Conservation (phyloP, 2,797 vertebrate species). For the Knipowitschia caucasica region DNA sequence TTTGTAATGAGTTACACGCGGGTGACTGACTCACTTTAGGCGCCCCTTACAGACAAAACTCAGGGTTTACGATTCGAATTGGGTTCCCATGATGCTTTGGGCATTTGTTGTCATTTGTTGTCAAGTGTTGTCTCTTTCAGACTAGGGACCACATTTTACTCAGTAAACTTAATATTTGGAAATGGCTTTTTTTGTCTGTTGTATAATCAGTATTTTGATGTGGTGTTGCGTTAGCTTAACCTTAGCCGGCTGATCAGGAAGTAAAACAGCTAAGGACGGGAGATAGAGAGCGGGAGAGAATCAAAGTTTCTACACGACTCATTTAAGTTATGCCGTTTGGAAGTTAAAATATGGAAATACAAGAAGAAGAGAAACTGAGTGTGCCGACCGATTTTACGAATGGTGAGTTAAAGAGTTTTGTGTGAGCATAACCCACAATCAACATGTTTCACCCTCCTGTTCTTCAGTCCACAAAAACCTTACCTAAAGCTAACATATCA, state of each 20-base stretch:
- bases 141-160: neutral
- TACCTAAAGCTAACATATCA: no score
- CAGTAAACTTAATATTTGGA: neutral
- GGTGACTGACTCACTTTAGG: no score
- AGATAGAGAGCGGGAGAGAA: conserved; percentile 31
- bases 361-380: conserved; percentile 52
- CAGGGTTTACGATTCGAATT: neutral
- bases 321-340: neutral
- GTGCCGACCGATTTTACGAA: conserved; percentile 68
- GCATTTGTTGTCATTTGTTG: neutral
- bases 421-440: neutral
- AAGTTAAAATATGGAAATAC: conserved; percentile 51
- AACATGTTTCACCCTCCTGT: no score
- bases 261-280: neutral
- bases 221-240: neutral
- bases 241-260: neutral
- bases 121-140: neutral
- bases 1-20: no score
- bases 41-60: neutral
- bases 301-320: conserved; percentile 2
- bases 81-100: conserved; percentile 7
- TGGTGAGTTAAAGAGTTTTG: conserved; percentile 52
- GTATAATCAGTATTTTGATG: neutral
- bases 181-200: neutral
- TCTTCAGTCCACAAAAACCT: no score